Evolutionary conservation across 2,797 vertebrate species (phyloP).

Genomic region (Rachycentron canadum): DNA sequence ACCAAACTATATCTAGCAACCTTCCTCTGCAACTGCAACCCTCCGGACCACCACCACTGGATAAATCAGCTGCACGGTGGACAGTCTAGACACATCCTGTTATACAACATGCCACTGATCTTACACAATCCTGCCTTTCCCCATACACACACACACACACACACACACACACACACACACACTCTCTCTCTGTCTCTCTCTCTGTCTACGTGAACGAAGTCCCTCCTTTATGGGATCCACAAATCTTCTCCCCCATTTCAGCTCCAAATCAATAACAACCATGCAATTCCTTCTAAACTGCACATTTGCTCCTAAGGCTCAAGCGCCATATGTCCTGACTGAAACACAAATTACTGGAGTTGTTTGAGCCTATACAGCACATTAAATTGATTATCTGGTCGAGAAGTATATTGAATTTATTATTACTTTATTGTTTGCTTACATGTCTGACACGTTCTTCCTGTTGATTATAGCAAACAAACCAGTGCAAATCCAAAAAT

Average conservation of each 20-base stretch:
- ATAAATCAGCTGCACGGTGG: conserved; percentile 15
- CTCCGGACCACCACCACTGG: neutral
- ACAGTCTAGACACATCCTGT: conserved; percentile 35
- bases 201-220: conserved; percentile 14
- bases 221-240: conserved; percentile 63
- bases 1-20: conserved; percentile 1
- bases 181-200: no score
- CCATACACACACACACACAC: neutral
- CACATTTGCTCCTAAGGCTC: conserved; percentile 60
- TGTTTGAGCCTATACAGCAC: conserved; percentile 49
- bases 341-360: conserved; percentile 63
- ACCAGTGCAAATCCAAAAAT: conserved; percentile 46
- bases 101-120: conserved; percentile 48
- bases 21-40: neutral
- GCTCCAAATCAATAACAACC: conserved; percentile 76
- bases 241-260: conserved; percentile 65
- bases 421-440: conserved; percentile 64
- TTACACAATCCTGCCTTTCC: conserved; percentile 1
- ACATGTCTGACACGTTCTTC: conserved; percentile 42
- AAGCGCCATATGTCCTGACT: conserved; percentile 37
- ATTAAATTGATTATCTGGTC: conserved; percentile 74
- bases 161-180: conserved; percentile 15
- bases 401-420: conserved; percentile 69
- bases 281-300: conserved; percentile 72
- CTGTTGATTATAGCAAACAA: conserved; percentile 52